Evolutionary conservation across 2,113 vertebrate genomes (phyloP).

Genomic region (Apaloderma vittatum): DNA sequence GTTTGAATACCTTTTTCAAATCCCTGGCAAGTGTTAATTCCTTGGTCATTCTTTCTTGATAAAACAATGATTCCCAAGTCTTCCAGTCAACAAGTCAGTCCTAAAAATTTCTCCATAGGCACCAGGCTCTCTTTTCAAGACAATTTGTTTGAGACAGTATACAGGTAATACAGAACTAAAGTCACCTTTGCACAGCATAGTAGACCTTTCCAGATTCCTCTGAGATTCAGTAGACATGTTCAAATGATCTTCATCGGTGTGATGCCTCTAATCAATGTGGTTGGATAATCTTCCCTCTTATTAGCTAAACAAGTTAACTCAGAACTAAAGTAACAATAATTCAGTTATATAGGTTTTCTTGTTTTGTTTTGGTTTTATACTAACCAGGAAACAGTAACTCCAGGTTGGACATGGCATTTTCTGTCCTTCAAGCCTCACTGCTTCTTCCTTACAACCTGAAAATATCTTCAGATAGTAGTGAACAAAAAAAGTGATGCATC

Average conservation of each 20-base stretch:
- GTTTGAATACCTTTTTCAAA: neutral
- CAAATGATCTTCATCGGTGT: neutral
- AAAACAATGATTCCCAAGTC: fast-evolving
- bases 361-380: neutral
- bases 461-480: neutral
- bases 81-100: neutral
- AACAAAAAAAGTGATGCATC: neutral
- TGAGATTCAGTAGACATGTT: neutral
- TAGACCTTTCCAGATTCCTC: neutral
- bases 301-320: neutral
- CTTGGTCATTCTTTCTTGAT: neutral
- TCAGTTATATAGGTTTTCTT: neutral
- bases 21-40: neutral
- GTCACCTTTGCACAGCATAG: neutral
- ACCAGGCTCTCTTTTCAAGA: neutral
- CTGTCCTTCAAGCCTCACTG: neutral
- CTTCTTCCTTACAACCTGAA: neutral
- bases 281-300: neutral
- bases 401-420: neutral
- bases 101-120: neutral
- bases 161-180: neutral
- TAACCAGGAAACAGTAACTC: neutral
- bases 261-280: neutral
- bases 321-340: neutral
- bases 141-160: neutral